Evolutionary conservation across 2,888 invertebrate species (phyloP).

Genomic region (Melanotus villosus): DNA sequence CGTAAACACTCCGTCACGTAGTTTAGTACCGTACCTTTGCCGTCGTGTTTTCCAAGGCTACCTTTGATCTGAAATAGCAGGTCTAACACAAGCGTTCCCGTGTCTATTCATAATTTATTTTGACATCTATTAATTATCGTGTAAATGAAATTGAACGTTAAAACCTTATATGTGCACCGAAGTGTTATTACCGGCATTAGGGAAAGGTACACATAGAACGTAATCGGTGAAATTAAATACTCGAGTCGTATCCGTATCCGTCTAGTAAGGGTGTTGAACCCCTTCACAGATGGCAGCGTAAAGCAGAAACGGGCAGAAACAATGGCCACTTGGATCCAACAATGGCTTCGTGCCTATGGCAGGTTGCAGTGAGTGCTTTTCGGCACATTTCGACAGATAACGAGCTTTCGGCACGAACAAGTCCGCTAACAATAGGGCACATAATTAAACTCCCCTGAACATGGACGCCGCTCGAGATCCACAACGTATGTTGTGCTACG

Average conservation of each 20-base stretch:
- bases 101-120: too few relatives aligned
- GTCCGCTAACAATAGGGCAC: constrained; percentile 47
- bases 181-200: constrained; percentile 7
- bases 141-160: not conserved
- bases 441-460: constrained; percentile 49
- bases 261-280: constrained; percentile 42
- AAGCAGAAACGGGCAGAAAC: constrained; percentile 50
- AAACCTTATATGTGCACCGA: constrained; percentile 9
- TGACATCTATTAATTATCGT: too few relatives aligned
- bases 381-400: constrained; percentile 57
- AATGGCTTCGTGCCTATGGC: constrained; percentile 55
- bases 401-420: constrained; percentile 55
- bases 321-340: constrained; percentile 53
- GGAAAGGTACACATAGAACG: constrained; percentile 18
- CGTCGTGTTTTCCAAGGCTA: too few relatives aligned
- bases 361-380: constrained; percentile 52
- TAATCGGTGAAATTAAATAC: constrained; percentile 40
- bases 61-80: too few relatives aligned
- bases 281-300: constrained; percentile 42
- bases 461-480: constrained; percentile 16
- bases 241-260: constrained; percentile 36
- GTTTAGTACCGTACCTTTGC: too few relatives aligned
- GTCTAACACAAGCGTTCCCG: too few relatives aligned
- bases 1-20: too few relatives aligned
- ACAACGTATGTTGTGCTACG: constrained; percentile 2